Conservation (phyloP, 2,888 invertebrate species). For the Rhamnusium bicolor region DNA sequence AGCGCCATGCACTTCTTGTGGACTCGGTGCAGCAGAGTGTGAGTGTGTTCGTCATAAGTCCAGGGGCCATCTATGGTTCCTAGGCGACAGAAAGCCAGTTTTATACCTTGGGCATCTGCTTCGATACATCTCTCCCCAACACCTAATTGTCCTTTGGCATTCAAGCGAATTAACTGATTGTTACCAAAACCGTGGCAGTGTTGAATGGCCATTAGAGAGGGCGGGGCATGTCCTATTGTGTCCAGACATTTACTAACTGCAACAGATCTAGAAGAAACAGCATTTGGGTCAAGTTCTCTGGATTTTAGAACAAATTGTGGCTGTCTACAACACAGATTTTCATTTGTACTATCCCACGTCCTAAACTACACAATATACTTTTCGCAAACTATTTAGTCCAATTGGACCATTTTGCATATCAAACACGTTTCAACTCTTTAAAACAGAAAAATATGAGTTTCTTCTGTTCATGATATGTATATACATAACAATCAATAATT, state of each 20-base stretch:
- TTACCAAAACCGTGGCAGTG: conserved; percentile 96
- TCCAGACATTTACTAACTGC: conserved; percentile 91
- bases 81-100: conserved; percentile 90
- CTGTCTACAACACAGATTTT: no score
- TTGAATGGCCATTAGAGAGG: conserved; percentile 91
- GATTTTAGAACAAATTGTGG: no score
- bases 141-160: conserved; percentile 92
- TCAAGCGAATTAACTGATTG: conserved; percentile 93
- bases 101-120: conserved; percentile 88
- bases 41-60: conserved; percentile 87
- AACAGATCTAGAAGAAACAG: conserved; percentile 75
- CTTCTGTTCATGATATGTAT: no score
- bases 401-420: no score
- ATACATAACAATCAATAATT: no score
- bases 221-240: conserved; percentile 94
- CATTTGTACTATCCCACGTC: no score
- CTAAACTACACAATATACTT: no score
- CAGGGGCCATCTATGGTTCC: conserved; percentile 97
- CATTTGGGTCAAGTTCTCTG: no score
- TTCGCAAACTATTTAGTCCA: no score
- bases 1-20: conserved; percentile 88
- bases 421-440: no score
- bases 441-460: no score
- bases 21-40: conserved; percentile 83
- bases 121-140: conserved; percentile 97